These are phyloP conservation scores for Eptatretus burgeri DNA, from an alignment of 2,113 vertebrate genomes.

Conservation along the genomic window DNA sequence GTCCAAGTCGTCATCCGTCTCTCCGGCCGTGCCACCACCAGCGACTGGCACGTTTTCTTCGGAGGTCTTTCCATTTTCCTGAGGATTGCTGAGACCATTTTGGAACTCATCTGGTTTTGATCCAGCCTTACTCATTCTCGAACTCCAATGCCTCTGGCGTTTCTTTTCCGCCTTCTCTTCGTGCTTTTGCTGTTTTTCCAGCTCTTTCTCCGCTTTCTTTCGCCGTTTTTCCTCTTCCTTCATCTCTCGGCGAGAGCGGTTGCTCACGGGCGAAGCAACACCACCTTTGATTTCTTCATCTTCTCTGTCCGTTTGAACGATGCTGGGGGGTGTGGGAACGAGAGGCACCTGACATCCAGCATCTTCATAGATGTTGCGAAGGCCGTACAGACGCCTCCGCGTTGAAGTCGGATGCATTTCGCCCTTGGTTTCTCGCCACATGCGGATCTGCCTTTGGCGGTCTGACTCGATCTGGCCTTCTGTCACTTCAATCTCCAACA, in stretches of 20 bases:
- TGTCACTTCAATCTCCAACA: background rate
- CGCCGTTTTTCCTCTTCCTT: background rate
- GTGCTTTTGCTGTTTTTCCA: background rate
- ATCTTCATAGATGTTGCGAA: constrained; percentile 1
- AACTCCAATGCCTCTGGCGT: background rate
- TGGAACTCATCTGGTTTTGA: background rate
- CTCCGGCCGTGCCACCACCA: no score
- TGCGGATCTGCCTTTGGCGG: constrained; percentile 1
- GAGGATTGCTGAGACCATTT: background rate
- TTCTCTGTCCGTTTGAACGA: background rate
- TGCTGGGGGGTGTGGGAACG: background rate
- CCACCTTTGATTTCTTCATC: background rate
- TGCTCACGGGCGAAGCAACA: background rate
- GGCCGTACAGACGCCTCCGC: constrained; percentile 1
- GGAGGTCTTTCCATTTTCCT: background rate
- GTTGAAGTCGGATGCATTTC: background rate
- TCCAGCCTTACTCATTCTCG: background rate
- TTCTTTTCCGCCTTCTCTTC: constrained; percentile 1
- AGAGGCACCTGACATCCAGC: background rate
- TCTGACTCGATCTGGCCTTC: constrained; percentile 2
- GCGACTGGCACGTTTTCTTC: no score
- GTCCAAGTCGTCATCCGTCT: background rate
- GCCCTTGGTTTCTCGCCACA: background rate
- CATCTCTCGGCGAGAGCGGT: background rate
- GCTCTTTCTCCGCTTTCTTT: constrained; percentile 3